Conservation (phyloP, 2,113 vertebrate species). For the Gambusia holbrooki region DNA sequence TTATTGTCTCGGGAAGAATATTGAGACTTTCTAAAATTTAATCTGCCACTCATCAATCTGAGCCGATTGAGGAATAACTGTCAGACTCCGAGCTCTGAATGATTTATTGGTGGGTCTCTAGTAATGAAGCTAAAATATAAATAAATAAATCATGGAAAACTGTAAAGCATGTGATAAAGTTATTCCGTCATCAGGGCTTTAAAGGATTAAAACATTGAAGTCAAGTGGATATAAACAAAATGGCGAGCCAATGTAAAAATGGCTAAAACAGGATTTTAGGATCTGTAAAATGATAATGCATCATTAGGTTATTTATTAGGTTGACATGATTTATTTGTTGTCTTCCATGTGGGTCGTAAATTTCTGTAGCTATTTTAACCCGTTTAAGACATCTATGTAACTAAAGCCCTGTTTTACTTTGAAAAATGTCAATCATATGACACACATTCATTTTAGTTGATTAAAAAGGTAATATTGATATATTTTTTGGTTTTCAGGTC, state of each 20-base stretch:
- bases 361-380: background rate
- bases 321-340: background rate
- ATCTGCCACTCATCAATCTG: background rate
- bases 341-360: background rate
- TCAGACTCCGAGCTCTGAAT: background rate
- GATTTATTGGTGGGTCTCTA: background rate
- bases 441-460: background rate
- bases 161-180: background rate
- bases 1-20: too few relatives aligned
- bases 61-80: background rate
- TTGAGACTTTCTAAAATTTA: background rate
- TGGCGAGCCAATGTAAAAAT: background rate
- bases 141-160: background rate
- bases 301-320: background rate
- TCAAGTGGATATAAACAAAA: background rate
- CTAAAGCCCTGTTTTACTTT: background rate
- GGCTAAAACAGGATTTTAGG: background rate
- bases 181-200: background rate
- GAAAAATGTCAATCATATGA: background rate
- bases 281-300: background rate
- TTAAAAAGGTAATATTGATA: too few relatives aligned
- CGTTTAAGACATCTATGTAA: background rate
- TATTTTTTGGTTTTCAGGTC: slow-evolving; percentile 48
- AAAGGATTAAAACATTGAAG: background rate
- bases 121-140: background rate